Conservation (phyloP, 2,888 invertebrate genomes). For the Philaethria dido region DNA sequence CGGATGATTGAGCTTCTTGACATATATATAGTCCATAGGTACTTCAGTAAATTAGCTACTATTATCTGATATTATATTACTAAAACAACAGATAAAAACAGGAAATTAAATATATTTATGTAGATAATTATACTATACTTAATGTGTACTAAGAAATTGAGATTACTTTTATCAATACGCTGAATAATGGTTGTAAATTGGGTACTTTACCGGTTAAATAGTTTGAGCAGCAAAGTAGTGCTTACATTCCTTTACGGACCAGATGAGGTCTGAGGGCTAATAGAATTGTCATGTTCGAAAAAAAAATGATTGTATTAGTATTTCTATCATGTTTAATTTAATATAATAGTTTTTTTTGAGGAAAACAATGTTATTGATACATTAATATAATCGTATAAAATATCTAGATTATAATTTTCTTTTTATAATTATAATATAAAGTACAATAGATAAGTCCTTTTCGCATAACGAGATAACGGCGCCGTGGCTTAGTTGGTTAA, state of each 20-base stretch:
- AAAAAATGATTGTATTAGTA: too few species aligned
- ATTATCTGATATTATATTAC: not conserved
- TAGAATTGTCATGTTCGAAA: too few species aligned
- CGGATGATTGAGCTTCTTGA: not conserved
- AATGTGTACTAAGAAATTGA: not conserved
- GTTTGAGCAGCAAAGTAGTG: too few species aligned
- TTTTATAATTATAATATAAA: not conserved
- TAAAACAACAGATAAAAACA: constrained; percentile 6
- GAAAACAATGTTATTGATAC: too few species aligned
- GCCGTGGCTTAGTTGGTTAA: constrained; percentile 90
- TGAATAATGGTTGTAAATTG: not conserved
- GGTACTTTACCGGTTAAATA: not conserved
- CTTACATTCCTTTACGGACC: too few species aligned
- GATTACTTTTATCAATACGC: not conserved
- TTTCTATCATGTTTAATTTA: too few species aligned
- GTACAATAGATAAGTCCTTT: not conserved
- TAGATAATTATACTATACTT: not conserved
- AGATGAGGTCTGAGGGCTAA: too few species aligned
- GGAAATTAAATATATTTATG: not conserved
- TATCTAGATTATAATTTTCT: not conserved
- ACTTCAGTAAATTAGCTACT: not conserved
- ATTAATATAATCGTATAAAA: too few species aligned
- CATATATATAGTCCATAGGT: not conserved
- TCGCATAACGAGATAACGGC: constrained; percentile 56
- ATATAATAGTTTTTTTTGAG: too few species aligned